These are phyloP conservation scores for Lethenteron reissneri DNA, from an alignment of 2,113 vertebrate genomes.

Conservation along the genomic window DNA sequence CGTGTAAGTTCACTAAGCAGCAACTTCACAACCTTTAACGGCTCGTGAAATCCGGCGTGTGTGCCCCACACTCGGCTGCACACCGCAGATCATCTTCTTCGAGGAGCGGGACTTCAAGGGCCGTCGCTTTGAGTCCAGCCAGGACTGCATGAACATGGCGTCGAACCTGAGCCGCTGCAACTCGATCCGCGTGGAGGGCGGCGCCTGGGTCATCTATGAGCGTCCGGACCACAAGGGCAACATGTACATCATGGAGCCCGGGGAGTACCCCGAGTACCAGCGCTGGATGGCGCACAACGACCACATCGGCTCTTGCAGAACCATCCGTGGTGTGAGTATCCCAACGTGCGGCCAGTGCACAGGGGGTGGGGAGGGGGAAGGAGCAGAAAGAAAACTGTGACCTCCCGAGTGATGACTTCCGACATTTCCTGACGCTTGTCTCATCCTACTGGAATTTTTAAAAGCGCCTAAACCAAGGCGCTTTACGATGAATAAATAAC, in stretches of 20 bases:
- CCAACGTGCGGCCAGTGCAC: neutral
- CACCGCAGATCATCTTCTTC: slow-evolving; percentile 50
- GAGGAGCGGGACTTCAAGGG: slow-evolving; percentile 78
- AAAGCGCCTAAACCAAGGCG: too few relatives aligned
- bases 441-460: too few relatives aligned
- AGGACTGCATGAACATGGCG: slow-evolving; percentile 56
- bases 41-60: too few relatives aligned
- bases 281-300: slow-evolving; percentile 70
- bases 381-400: too few relatives aligned
- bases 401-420: too few relatives aligned
- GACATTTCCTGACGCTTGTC: too few relatives aligned
- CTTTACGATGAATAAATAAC: too few relatives aligned
- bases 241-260: slow-evolving; percentile 50
- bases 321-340: slow-evolving; percentile 27
- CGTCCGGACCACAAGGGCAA: slow-evolving; percentile 51
- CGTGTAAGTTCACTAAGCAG: too few relatives aligned
- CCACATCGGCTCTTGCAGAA: slow-evolving; percentile 60
- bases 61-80: too few relatives aligned
- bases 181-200: slow-evolving; percentile 60
- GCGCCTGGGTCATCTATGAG: slow-evolving; percentile 65
- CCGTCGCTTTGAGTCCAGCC: slow-evolving; percentile 49
- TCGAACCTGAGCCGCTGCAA: slow-evolving; percentile 55
- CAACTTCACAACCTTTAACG: too few relatives aligned
- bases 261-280: slow-evolving; percentile 58
- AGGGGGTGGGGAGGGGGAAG: too few relatives aligned